Conservation (phyloP, 1,140 invertebrate species). For the Zaprionus tsacasi region DNA sequence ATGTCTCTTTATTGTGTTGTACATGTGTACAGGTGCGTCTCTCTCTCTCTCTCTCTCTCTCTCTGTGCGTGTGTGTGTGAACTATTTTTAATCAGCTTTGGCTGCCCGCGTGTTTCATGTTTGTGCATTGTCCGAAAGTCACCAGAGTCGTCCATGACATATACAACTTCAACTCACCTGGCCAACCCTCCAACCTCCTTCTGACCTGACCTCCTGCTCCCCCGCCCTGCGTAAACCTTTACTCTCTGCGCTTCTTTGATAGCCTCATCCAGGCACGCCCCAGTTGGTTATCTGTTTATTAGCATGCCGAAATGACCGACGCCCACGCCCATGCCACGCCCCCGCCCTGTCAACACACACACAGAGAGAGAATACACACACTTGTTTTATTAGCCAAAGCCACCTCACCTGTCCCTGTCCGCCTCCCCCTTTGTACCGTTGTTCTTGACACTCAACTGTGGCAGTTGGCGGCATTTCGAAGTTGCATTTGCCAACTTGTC, state of each 20-base stretch:
- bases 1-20: slow-evolving; percentile 5
- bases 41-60: too few relatives aligned
- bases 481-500: slow-evolving; percentile 46
- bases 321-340: neutral
- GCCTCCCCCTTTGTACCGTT: slow-evolving; percentile 19
- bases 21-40: neutral
- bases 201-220: too few relatives aligned
- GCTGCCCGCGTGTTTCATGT: slow-evolving; percentile 38
- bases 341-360: neutral
- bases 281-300: slow-evolving; percentile 24
- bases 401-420: neutral
- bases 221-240: neutral
- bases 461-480: slow-evolving; percentile 48
- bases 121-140: slow-evolving; percentile 45
- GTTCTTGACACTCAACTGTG: slow-evolving; percentile 34
- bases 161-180: slow-evolving; percentile 27
- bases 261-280: slow-evolving; percentile 19
- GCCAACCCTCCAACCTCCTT: neutral
- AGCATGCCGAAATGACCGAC: slow-evolving; percentile 5
- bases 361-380: neutral
- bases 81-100: slow-evolving; percentile 52
- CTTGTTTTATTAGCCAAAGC: neutral
- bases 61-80: slow-evolving; percentile 5
- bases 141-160: slow-evolving; percentile 25
- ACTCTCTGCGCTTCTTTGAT: neutral